These are phyloP conservation scores for Daphoenositta chrysoptera DNA, from an alignment of 2,113 vertebrate species.

Conservation along the genomic window DNA sequence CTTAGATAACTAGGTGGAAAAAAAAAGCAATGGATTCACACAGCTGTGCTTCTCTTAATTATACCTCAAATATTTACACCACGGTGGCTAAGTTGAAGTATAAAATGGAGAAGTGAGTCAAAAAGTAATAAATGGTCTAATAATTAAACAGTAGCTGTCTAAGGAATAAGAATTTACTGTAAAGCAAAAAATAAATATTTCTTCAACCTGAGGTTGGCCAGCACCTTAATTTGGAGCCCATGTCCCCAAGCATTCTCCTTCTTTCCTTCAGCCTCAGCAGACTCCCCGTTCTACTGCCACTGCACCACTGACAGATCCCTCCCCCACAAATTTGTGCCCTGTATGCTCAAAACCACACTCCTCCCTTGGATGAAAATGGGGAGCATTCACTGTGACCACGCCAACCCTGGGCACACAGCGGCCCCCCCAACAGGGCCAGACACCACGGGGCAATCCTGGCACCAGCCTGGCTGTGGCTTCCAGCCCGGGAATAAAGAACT, in stretches of 20 bases:
- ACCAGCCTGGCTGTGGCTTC: conserved; percentile 22
- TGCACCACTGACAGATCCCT: background rate
- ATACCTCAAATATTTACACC: conserved; percentile 64
- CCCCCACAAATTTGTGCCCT: conserved; percentile 7
- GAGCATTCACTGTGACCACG: background rate
- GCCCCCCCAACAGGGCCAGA: conserved; percentile 6
- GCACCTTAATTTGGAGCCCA: conserved; percentile 36
- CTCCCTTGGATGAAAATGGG: background rate
- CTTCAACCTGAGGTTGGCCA: conserved; percentile 42
- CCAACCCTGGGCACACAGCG: background rate
- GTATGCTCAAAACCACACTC: background rate
- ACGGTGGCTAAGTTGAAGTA: background rate
- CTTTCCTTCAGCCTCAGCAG: background rate
- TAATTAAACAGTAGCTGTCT: conserved; percentile 60
- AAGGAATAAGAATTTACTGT: conserved; percentile 38
- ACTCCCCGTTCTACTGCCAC: background rate
- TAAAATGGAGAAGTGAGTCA: conserved; percentile 34
- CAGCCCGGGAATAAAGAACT: background rate
- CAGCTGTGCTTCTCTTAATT: conserved; percentile 42
- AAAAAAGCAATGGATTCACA: conserved; percentile 39
- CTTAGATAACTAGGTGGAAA: conserved; percentile 25
- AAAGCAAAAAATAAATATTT: conserved; percentile 61
- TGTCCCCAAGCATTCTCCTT: background rate
- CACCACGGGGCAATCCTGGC: conserved; percentile 40
- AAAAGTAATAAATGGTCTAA: conserved; percentile 49